Evolutionary conservation across 2,113 vertebrate species (phyloP).

Genomic region (Sisor rabdophorus): DNA sequence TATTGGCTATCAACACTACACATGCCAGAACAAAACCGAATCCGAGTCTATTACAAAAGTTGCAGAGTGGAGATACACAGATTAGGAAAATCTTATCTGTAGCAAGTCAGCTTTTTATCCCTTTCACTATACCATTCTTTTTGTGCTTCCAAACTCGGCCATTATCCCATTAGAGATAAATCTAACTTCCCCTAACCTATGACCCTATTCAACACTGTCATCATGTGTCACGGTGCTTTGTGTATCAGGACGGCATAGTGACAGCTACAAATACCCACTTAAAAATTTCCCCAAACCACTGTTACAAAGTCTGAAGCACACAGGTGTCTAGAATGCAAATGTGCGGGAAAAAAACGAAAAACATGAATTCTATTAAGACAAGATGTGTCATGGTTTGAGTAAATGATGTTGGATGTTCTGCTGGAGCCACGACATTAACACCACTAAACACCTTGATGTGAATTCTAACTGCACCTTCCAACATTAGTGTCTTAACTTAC

Average conservation of each 20-base stretch:
- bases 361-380: too few species aligned
- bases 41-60: background rate
- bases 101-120: background rate
- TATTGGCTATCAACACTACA: constrained; percentile 1
- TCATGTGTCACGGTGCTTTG: background rate
- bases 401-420: too few species aligned
- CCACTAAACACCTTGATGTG: too few species aligned
- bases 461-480: too few species aligned
- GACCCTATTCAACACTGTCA: too few species aligned
- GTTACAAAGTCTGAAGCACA: too few species aligned
- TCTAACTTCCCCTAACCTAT: background rate
- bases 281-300: too few species aligned
- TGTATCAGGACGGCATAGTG: background rate
- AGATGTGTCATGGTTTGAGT: too few species aligned
- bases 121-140: background rate
- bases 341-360: too few species aligned
- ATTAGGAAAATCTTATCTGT: background rate
- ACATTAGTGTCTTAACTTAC: too few species aligned
- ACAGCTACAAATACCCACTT: background rate
- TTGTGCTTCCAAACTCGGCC: background rate
- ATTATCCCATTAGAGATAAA: background rate
- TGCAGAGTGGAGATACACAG: background rate
- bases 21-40: background rate
- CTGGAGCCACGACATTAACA: too few species aligned
- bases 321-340: too few species aligned